phyloP scores from a whole-genome alignment of 1,140 invertebrate genomes.

The Drosophila saltans region DNA sequence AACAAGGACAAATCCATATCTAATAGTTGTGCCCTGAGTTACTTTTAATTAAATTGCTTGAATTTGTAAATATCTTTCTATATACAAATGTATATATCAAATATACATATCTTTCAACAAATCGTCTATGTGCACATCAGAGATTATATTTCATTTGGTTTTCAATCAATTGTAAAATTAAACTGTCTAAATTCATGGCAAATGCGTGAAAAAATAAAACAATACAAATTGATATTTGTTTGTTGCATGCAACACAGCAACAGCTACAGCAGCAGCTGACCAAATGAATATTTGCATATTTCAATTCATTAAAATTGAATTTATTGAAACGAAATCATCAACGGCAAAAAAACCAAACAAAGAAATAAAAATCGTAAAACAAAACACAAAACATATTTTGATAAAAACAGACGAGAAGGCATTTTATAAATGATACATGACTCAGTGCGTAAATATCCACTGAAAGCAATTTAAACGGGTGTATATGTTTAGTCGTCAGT shows the following conservation, averaged over 20 bases:
- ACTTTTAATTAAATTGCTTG: constrained; percentile 62
- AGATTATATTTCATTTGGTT: constrained; percentile 45
- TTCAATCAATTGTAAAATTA: constrained; percentile 63
- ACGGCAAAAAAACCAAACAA: neutral
- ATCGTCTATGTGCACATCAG: constrained; percentile 54
- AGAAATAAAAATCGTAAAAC: neutral
- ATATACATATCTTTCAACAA: constrained; percentile 56
- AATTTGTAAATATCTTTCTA: constrained; percentile 22
- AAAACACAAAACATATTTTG: neutral
- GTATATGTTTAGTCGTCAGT: neutral
- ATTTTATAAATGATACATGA: neutral
- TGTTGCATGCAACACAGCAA: constrained; percentile 11
- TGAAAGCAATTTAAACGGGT: neutral
- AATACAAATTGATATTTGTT: constrained; percentile 15
- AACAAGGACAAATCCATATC: neutral
- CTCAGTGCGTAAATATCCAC: neutral
- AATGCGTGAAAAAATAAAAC: constrained; percentile 61
- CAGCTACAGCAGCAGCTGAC: constrained; percentile 20
- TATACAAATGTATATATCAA: constrained; percentile 44
- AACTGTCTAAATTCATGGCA: constrained; percentile 56
- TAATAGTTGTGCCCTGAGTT: constrained; percentile 25
- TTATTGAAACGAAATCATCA: constrained; percentile 13
- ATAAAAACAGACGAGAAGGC: neutral
- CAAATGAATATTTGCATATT: constrained; percentile 32
- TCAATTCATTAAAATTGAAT: constrained; percentile 25